A percentile compares a stretch with the other conserved stretches of the same genome.
These are phyloP conservation scores for Nymphalis c-album DNA, from an alignment of 2,888 invertebrate species.

Conservation along the genomic window DNA sequence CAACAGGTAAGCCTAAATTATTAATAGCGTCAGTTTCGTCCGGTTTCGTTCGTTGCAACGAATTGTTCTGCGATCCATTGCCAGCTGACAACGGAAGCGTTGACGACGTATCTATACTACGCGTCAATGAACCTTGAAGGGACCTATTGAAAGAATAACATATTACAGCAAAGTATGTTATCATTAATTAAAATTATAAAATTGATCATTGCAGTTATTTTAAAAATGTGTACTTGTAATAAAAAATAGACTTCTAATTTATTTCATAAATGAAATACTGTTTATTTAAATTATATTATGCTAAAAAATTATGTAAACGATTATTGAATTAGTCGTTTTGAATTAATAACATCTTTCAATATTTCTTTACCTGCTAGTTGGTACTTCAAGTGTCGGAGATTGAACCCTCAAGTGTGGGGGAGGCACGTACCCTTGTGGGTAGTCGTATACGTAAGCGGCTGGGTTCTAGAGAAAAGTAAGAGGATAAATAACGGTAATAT, in stretches of 20 bases:
- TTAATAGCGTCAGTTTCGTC: constrained; percentile 75
- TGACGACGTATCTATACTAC: constrained; percentile 74
- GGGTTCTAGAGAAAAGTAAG: constrained; percentile 55
- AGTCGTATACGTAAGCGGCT: constrained; percentile 73
- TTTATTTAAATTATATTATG: no score
- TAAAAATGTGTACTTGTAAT: no score
- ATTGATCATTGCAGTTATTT: no score
- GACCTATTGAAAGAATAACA: constrained; percentile 51
- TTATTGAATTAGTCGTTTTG: neutral
- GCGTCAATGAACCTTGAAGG: constrained; percentile 73
- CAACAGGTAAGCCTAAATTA: constrained; percentile 68
- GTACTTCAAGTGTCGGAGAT: constrained; percentile 63
- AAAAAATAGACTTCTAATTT: no score
- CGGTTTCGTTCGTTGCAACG: constrained; percentile 68
- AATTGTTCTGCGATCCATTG: constrained; percentile 71
- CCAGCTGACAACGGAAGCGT: constrained; percentile 69
- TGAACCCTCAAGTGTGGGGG: constrained; percentile 72
- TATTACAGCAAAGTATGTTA: neutral
- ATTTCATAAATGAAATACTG: no score
- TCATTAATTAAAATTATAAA: no score
- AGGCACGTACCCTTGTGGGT: constrained; percentile 73
- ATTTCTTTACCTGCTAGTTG: constrained; percentile 56
- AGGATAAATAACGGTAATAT: neutral
- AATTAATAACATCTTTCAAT: neutral
- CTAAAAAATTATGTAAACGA: neutral